Base-by-base conservation (phyloP, 1,140 invertebrate species). In the Leptestheria dahalacensis region DNA sequence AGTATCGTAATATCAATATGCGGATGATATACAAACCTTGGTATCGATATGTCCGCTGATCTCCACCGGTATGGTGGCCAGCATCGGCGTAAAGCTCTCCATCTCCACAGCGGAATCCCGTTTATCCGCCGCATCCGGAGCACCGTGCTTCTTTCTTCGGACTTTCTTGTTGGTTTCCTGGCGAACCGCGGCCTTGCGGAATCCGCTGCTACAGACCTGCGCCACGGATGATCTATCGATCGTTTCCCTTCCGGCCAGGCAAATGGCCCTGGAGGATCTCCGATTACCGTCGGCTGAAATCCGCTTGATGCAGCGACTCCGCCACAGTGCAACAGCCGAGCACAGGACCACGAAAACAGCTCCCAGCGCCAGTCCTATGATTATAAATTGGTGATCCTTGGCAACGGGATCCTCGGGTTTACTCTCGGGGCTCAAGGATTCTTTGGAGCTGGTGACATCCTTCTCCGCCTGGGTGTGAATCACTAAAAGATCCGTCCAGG, bases 11-110 rank as follows among this genome's bases (percentile, higher is more conserved):
- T 23, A 28, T 21, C 28, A 9, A 41, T 12, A 57, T 10, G 24
- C 3, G 2, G 10, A 47, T 20, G 29, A 15, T 23, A 47, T 33
- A 23, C 29, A 3, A 65, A 74, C 74, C 67, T 75, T 75, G 6
- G 73, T 74, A 64, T 75, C 74, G 3, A 76, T 61, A 65, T 74
- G 69, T 3, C 62, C 54, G 21, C 65, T 63, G 25, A 62, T 63
- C 2, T 65, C 62, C 2, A 69, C 64, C 46, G 69, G 67, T 46
- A 70, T 66, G 29, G 63, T 61, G 3, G 64, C 59, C 18, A 67
- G 66, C 69, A 63, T 71, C 65, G 65, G 64, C 2, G 65, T 66
- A 33, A 75, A 66, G 51, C 66, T 67, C 49, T 74, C 68, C 63
- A 72, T 70, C 64, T 75, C 73, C 57, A 71, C 69, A 4, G 63